phyloP scores from a whole-genome alignment of 23 tunicate genomes.

The Ciona savignyi region DNA sequence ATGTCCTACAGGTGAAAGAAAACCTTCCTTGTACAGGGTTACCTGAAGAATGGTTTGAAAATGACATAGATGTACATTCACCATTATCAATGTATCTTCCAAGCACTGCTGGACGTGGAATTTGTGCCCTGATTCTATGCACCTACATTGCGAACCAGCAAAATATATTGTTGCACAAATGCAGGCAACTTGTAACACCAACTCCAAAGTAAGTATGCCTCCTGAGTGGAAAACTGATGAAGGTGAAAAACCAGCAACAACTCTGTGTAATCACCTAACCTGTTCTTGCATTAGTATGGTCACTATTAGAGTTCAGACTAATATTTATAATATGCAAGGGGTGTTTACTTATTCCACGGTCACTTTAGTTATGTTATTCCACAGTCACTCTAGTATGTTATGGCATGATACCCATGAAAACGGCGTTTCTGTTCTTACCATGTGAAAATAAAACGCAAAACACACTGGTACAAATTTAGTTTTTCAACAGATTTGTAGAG shows the following conservation, averaged over 20 bases:
- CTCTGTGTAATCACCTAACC: too few species aligned
- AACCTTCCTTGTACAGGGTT: not conserved
- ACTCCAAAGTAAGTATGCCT: conserved; percentile 32
- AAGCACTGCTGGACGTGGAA: conserved; percentile 57
- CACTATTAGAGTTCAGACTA: too few species aligned
- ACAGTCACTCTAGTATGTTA: too few species aligned
- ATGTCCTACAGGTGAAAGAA: not conserved
- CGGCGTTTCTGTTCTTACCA: too few species aligned
- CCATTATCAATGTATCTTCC: conserved; percentile 79
- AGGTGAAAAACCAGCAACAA: too few species aligned
- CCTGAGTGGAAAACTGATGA: too few species aligned
- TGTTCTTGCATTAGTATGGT: too few species aligned
- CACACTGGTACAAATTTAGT: not conserved
- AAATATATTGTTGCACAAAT: conserved; percentile 33
- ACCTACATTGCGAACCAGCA: conserved; percentile 52
- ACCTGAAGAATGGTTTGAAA: conserved; percentile 7
- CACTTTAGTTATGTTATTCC: too few species aligned
- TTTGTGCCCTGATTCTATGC: conserved; percentile 50
- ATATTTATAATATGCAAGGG: too few species aligned
- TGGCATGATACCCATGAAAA: too few species aligned
- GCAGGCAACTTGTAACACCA: conserved; percentile 24
- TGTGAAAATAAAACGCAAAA: too few species aligned
- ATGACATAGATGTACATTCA: conserved; percentile 23
- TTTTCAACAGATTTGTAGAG: conserved; percentile 12
- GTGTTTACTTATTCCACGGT: too few species aligned